Evolutionary conservation across 2,113 vertebrate species (phyloP).

Genomic region (Cygnus buccinator): DNA sequence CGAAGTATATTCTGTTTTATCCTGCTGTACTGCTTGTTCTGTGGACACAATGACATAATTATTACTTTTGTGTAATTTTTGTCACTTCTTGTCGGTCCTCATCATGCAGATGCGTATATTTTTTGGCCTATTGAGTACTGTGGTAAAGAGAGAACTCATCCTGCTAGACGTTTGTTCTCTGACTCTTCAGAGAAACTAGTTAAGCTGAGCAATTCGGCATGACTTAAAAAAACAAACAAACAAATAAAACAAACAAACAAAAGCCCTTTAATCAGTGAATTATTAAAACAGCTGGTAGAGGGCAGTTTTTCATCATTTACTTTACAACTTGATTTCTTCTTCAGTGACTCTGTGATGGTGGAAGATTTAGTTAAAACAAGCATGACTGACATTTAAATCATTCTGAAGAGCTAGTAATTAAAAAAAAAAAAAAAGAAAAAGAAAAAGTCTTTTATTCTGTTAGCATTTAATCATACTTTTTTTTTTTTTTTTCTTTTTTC

Average conservation of each 20-base stretch:
- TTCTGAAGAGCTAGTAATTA: neutral
- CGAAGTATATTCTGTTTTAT: neutral
- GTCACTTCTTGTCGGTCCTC: neutral
- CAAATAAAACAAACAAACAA: too few relatives aligned
- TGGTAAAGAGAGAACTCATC: neutral
- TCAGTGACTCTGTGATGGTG: neutral
- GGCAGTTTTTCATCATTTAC: neutral
- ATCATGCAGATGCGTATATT: neutral
- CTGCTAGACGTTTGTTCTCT: neutral
- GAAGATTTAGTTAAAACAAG: conserved; percentile 3
- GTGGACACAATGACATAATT: neutral
- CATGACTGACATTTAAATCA: conserved; percentile 18
- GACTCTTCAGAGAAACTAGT: neutral
- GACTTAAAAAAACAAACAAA: neutral
- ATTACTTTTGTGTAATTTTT: neutral
- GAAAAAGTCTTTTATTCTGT: neutral
- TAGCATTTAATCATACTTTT: neutral
- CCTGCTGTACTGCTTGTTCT: neutral
- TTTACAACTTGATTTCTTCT: neutral
- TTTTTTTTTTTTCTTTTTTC: neutral
- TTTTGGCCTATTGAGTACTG: neutral
- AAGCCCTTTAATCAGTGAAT: neutral
- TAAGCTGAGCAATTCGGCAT: conserved; percentile 25
- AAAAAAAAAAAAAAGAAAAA: neutral
- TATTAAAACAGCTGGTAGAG: neutral